Base-by-base conservation (phyloP, 2,888 invertebrate species). In the Caradrina kadenii region DNA sequence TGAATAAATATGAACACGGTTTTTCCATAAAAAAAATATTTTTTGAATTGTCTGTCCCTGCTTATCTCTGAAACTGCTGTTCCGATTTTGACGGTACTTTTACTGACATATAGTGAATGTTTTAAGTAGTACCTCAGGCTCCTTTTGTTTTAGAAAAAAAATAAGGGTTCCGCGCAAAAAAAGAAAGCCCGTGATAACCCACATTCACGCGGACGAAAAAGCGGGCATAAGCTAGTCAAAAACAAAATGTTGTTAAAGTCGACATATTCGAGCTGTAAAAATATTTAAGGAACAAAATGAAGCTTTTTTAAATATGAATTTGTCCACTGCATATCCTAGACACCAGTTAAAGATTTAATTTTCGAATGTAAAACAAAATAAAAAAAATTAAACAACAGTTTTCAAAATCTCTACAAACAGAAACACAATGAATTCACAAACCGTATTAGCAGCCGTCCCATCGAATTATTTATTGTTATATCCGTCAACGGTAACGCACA, bases 401-500 rank as follows among this genome's bases (percentile, higher is more conserved):
- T 73, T 17, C 13, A 26, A 50, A 31, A 22, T 19, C 11, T 21
- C 49, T 48, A 22, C 31, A 48, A 69, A 73, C 10, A 17, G 39
- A 74, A 63, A 17, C 15, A 55, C 35, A 69, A 53, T 49, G 10
- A 21, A 62, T 52, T 75, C 35, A 66, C 5, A 39, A 48, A 74
- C 65, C 62, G 64, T 73, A 66, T 54, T 65, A 73, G 42, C 48
- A 53, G 49, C 39, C 31, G 59, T 62, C 17, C 10, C 56, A 75
- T 60, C 62, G 39, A n/a, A 63, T 74, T 66, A 79, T 74, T 79
- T 78, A 79, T 74, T 70, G 60, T 50, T 64, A 63, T 42, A 59
- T 5, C 31, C 45, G 45, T 58, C 52, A 69, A 80, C 76, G 71
- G 81, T 80, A 77, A 3, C 52, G 17, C 63, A 50, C 62, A 39